Evolutionary conservation across 2,113 vertebrate genomes (phyloP).

Genomic region (Heterochromis multidens): DNA sequence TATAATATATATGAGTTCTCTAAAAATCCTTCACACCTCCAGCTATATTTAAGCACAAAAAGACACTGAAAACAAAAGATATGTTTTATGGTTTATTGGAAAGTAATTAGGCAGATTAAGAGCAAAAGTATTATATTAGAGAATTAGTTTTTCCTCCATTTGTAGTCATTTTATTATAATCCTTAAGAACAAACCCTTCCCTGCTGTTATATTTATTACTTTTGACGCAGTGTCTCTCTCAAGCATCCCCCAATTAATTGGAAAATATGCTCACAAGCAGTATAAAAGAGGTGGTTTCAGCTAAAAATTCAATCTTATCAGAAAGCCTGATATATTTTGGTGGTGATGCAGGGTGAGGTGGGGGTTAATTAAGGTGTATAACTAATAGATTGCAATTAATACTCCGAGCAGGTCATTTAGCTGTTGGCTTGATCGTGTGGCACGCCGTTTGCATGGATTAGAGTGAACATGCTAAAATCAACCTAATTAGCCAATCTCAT

Average conservation of each 20-base stretch:
- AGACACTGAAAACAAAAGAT: not conserved
- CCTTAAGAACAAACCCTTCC: slow-evolving; percentile 6
- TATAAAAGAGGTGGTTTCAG: slow-evolving; percentile 5
- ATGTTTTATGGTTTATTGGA: not conserved
- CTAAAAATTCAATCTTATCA: slow-evolving; percentile 24
- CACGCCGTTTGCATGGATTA: slow-evolving; percentile 28
- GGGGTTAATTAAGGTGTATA: slow-evolving; percentile 68
- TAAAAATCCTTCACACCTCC: not conserved
- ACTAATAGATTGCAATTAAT: slow-evolving; percentile 60
- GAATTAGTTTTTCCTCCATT: slow-evolving; percentile 6
- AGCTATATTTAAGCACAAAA: not conserved
- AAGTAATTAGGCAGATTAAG: slow-evolving; percentile 38
- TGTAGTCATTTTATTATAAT: slow-evolving; percentile 21
- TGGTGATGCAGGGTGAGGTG: not conserved
- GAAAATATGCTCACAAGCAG: slow-evolving; percentile 11
- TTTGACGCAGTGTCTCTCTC: not conserved
- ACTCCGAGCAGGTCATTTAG: slow-evolving; percentile 52
- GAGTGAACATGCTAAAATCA: slow-evolving; percentile 51
- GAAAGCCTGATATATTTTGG: slow-evolving; percentile 3
- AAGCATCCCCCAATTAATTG: slow-evolving; percentile 26
- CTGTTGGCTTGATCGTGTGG: slow-evolving; percentile 38
- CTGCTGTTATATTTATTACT: slow-evolving; percentile 30
- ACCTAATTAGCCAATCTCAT: slow-evolving; percentile 65
- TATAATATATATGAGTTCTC: not conserved
- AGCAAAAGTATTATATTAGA: not conserved